Percentiles rank a stretch among this genome's conserved stretches.
Evolutionary conservation across 2,888 invertebrate genomes (phyloP).

Genomic region (Blastobasis lacticolella): DNA sequence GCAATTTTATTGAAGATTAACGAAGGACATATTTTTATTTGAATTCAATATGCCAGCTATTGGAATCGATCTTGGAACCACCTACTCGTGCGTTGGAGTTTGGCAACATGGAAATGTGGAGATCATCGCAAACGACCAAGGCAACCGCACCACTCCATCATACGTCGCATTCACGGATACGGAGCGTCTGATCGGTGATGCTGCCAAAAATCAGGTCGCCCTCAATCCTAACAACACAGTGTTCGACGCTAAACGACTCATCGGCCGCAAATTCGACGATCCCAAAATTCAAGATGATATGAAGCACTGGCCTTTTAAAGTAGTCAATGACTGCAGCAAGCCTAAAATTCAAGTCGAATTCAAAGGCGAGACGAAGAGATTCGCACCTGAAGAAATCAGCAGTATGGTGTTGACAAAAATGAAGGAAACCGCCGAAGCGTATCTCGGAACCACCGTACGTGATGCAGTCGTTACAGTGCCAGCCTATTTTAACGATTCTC

Average conservation of each 20-base stretch:
- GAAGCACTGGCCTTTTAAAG: conserved; percentile 89
- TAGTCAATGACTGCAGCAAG: conserved; percentile 77
- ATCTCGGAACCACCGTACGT: conserved; percentile 77
- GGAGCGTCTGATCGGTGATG: conserved; percentile 89
- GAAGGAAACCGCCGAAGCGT: conserved; percentile 82
- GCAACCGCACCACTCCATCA: conserved; percentile 89
- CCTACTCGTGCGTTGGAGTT: conserved; percentile 90
- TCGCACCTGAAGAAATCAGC: conserved; percentile 81
- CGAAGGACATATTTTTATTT: not conserved
- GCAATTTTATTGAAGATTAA: too few species aligned
- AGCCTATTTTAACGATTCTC: conserved; percentile 85
- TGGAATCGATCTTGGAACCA: conserved; percentile 84
- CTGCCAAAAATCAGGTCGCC: conserved; percentile 88
- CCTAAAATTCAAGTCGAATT: conserved; percentile 80
- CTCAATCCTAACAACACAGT: conserved; percentile 84
- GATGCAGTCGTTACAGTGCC: conserved; percentile 88
- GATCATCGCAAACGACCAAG: conserved; percentile 92
- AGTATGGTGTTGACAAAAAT: conserved; percentile 77
- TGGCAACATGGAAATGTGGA: conserved; percentile 88
- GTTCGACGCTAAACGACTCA: conserved; percentile 82
- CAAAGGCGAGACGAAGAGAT: conserved; percentile 77
- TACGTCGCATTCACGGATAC: conserved; percentile 91
- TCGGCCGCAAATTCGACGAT: conserved; percentile 86
- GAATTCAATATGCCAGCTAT: conserved; percentile 50
- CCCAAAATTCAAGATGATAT: conserved; percentile 84